A percentile compares a stretch with the other conserved stretches of the same genome.
phyloP scores from a whole-genome alignment of 2,888 invertebrate genomes.

The Trachelus troglodyta region DNA sequence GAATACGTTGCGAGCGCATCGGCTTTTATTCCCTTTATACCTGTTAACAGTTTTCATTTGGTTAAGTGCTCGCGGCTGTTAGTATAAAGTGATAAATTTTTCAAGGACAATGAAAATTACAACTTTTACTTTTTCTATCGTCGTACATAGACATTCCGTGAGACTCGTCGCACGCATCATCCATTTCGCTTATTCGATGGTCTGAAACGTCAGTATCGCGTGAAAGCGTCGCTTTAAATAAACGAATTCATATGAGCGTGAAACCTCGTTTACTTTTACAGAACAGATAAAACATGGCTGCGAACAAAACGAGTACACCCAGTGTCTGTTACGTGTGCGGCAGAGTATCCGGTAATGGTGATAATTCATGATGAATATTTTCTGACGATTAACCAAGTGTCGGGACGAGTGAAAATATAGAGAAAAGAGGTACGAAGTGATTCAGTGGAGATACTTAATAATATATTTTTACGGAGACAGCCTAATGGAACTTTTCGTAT shows the following conservation, averaged over 20 bases:
- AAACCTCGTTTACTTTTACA: background rate
- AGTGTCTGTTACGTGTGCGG: background rate
- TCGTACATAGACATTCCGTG: background rate
- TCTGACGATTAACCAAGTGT: background rate
- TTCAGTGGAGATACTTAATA: background rate
- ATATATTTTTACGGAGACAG: background rate
- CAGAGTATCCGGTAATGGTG: background rate
- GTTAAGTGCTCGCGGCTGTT: background rate
- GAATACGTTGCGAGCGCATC: background rate
- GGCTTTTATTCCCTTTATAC: constrained; percentile 1
- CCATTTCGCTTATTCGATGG: background rate
- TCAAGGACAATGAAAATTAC: background rate
- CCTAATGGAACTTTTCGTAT: background rate
- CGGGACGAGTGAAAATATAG: background rate
- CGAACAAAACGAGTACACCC: background rate
- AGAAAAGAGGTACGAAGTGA: background rate
- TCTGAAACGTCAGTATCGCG: background rate
- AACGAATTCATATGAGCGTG: background rate
- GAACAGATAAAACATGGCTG: background rate
- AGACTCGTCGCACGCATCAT: background rate
- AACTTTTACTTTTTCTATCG: background rate
- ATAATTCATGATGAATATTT: background rate
- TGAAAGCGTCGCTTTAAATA: background rate
- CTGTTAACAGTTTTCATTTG: constrained; percentile 6
- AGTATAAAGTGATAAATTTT: background rate